phyloP scores from a whole-genome alignment of 2,888 invertebrate genomes.

The Ptychoptera albimana region DNA sequence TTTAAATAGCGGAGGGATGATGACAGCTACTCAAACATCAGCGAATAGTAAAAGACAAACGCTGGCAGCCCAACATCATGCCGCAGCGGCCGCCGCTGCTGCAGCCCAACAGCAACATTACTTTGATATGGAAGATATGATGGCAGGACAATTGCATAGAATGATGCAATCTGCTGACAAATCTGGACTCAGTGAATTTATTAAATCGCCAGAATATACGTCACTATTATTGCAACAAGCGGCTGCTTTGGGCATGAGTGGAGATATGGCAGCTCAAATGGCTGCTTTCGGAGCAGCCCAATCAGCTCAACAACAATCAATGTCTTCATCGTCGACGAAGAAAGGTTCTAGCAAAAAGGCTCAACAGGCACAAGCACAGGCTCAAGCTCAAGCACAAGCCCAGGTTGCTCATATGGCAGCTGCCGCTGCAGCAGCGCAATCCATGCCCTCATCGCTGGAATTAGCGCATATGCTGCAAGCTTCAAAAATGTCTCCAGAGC shows the following conservation, averaged over 20 bases:
- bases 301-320: background rate
- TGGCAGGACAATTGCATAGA: conserved; percentile 11
- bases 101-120: too few species aligned
- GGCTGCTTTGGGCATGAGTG: conserved; percentile 21
- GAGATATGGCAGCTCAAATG: too few species aligned
- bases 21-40: too few species aligned
- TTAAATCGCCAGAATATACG: conserved; percentile 30
- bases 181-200: conserved; percentile 28
- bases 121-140: too few species aligned
- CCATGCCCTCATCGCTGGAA: conserved; percentile 6
- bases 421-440: conserved; percentile 2
- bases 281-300: background rate
- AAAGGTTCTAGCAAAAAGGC: conserved; percentile 1
- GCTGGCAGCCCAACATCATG: too few species aligned
- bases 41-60: too few species aligned
- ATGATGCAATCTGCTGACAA: conserved; percentile 30
- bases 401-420: background rate
- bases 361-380: background rate
- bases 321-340: background rate
- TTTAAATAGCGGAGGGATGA: too few species aligned
- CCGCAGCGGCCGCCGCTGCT: too few species aligned
- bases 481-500: background rate
- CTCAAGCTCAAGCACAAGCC: background rate
- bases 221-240: conserved; percentile 29
- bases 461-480: background rate